phyloP scores from a whole-genome alignment of 1,140 invertebrate genomes.

The Schlechtendalia chinensis region DNA sequence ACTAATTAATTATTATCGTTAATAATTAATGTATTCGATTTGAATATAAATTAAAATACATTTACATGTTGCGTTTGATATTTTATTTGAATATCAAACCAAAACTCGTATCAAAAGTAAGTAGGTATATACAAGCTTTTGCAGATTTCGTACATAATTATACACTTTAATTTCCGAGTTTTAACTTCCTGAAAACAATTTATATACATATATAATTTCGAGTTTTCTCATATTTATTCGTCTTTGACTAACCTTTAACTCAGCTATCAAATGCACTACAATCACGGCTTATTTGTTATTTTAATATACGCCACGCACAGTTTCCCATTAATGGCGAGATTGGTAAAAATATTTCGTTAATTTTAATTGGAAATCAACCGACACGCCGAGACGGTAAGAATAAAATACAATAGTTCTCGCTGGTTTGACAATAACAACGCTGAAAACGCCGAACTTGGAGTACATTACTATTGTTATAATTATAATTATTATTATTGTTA shows the following conservation, averaged over 20 bases:
- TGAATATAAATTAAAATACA: too few species aligned
- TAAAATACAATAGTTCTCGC: too few species aligned
- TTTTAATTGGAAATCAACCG: background rate
- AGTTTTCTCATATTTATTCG: background rate
- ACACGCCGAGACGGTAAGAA: too few species aligned
- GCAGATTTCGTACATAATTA: background rate
- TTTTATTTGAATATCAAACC: conserved; percentile 4
- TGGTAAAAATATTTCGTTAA: background rate
- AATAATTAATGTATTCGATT: too few species aligned
- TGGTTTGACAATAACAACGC: too few species aligned
- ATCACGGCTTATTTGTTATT: background rate
- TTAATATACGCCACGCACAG: background rate
- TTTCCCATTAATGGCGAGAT: background rate
- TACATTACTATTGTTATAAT: too few species aligned
- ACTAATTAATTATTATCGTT: too few species aligned
- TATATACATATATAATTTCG: background rate
- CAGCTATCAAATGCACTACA: background rate
- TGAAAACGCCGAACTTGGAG: background rate
- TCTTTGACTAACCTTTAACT: background rate
- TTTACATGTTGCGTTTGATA: background rate
- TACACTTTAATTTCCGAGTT: background rate
- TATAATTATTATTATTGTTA: too few species aligned
- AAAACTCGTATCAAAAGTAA: too few species aligned
- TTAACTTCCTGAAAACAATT: background rate
- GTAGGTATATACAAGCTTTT: background rate